Evolutionary conservation across 2,113 vertebrate species (phyloP), one percentile per base, ranked within the genome.

Genomic region (Oryzias melastigma): DNA sequence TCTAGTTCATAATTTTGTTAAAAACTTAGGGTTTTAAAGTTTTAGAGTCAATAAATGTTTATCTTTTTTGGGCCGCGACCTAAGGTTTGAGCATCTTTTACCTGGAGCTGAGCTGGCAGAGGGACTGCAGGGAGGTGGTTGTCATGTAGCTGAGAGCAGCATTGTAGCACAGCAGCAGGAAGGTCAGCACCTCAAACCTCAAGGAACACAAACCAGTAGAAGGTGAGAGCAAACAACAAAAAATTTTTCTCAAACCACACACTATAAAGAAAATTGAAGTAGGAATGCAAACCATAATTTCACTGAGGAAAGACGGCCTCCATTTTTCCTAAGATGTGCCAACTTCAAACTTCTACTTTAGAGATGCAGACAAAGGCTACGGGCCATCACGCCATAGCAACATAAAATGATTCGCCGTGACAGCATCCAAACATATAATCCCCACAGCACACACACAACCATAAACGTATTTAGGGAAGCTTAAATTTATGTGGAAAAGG

Each of bases 51-150:
- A n/a, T n/a, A n/a, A n/a, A n/a, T n/a, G n/a, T n/a, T n/a, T n/a
- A n/a, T n/a, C n/a, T n/a, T n/a, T n/a, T n/a, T n/a, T n/a, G n/a
- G n/a, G n/a, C n/a, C n/a, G n/a, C n/a, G n/a, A n/a, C n/a, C n/a
- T n/a, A n/a, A n/a, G n/a, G n/a, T 45, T 27, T 53, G 57, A 43
- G 40, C 41, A 3, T 55, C 22, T 45, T 78, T 92, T 92, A 99
- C 97, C 96, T 95, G 88, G 97, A 98, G 83, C 93, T 95, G 80
- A 98, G 93, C 4, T 95, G 96, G 89, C 96, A 99, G 73, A 99
- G 85, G 1, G 96, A 96, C 73, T 96, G 96, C 74, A 99, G 93
- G 75, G 97, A 98, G 73, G 92, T 90, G 72, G 90, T 68, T 77
- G 92, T 93, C 95, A 98, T 94, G 85, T 95, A 94, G 85, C 93